Evolutionary conservation across 2,797 vertebrate species (phyloP).

Genomic region (Triplophysa bombifrons): DNA sequence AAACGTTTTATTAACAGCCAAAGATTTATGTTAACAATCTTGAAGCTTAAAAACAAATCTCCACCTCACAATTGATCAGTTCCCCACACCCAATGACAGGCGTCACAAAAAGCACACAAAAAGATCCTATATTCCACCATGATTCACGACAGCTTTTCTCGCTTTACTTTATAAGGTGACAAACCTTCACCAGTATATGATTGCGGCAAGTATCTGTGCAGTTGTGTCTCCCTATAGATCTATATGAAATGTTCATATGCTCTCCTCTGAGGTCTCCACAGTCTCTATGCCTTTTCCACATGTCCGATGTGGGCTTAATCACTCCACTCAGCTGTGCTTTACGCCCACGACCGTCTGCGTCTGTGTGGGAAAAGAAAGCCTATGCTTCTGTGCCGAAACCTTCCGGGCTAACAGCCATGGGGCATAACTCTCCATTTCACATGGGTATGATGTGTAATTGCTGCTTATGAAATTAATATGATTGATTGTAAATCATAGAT

Average conservation of each 20-base stretch:
- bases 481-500: slow-evolving; percentile 26
- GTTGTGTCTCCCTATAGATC: slow-evolving; percentile 69
- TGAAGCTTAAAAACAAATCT: slow-evolving; percentile 11
- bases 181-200: slow-evolving; percentile 70
- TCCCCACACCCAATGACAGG: slow-evolving; percentile 60
- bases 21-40: slow-evolving; percentile 31
- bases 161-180: slow-evolving; percentile 77
- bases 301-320: slow-evolving; percentile 74
- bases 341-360: slow-evolving; percentile 67
- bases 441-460: slow-evolving; percentile 6
- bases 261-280: slow-evolving; percentile 71
- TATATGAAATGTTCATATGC: slow-evolving; percentile 72
- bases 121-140: slow-evolving; percentile 53
- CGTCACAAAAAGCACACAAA: slow-evolving; percentile 60
- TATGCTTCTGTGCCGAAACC: neutral
- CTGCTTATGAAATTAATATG: slow-evolving; percentile 38
- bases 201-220: slow-evolving; percentile 75
- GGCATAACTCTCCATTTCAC: slow-evolving; percentile 21
- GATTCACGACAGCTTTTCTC: slow-evolving; percentile 49
- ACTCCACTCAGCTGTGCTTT: slow-evolving; percentile 68
- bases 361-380: slow-evolving; percentile 70
- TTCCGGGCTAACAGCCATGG: slow-evolving; percentile 32
- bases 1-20: neutral
- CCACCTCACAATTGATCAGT: slow-evolving; percentile 23
- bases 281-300: slow-evolving; percentile 79